Conservation (phyloP, 2,888 invertebrate genomes). For the Yponomeuta evonymella region DNA sequence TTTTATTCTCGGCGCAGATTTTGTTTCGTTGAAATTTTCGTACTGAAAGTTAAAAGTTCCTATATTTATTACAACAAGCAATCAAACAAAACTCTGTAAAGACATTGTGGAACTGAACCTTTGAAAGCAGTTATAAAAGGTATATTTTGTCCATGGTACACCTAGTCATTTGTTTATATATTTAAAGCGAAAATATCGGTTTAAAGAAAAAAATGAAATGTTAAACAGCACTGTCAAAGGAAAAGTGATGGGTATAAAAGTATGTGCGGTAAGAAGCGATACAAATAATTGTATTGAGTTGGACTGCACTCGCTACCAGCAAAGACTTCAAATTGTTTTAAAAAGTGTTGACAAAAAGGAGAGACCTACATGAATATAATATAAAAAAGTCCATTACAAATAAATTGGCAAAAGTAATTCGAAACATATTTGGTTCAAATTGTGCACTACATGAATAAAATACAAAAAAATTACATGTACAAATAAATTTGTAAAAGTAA, state of each 20-base stretch:
- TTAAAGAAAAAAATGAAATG: constrained; percentile 31
- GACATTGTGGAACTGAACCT: constrained; percentile 36
- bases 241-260: too few species aligned
- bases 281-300: not conserved
- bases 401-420: too few species aligned
- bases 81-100: constrained; percentile 27
- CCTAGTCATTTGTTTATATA: constrained; percentile 72
- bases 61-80: constrained; percentile 57
- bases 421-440: too few species aligned
- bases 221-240: not conserved
- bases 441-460: too few species aligned
- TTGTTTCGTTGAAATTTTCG: constrained; percentile 46
- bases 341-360: too few species aligned
- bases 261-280: not conserved
- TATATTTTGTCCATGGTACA: constrained; percentile 65
- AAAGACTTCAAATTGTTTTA: too few species aligned
- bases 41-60: constrained; percentile 68
- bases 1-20: constrained; percentile 30
- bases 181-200: constrained; percentile 25
- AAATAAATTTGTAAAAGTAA: too few species aligned
- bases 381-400: too few species aligned
- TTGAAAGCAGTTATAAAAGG: constrained; percentile 27
- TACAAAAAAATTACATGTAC: too few species aligned
- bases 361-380: too few species aligned
- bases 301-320: not conserved